phyloP scores from a whole-genome alignment of 2,113 vertebrate genomes.

The Petrocephalus zakoni region DNA sequence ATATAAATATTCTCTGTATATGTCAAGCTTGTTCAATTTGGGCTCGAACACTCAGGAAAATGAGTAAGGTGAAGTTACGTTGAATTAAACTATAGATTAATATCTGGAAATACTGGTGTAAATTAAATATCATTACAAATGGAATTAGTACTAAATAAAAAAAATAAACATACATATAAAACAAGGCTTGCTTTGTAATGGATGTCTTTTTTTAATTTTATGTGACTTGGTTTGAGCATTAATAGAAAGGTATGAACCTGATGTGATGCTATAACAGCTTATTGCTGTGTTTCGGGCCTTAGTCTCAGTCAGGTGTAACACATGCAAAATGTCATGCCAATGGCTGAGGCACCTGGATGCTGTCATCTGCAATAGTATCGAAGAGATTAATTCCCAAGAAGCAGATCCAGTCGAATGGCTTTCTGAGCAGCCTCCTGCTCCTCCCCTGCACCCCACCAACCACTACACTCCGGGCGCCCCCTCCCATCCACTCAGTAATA shows the following conservation, averaged over 20 bases:
- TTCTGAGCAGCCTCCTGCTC: not conserved
- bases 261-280: not conserved
- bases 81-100: not conserved
- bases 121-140: not conserved
- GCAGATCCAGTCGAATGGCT: not conserved
- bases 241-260: not conserved
- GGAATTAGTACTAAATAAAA: not conserved
- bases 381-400: conserved; percentile 10
- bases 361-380: not conserved
- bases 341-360: no score
- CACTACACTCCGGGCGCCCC: not conserved
- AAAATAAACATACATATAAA: not conserved
- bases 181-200: not conserved
- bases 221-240: not conserved
- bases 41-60: not conserved
- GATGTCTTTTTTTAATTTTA: not conserved
- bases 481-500: conserved; percentile 9
- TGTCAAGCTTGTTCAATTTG: not conserved
- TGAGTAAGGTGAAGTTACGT: not conserved
- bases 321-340: not conserved
- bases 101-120: not conserved
- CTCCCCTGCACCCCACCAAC: not conserved
- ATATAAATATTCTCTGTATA: not conserved
- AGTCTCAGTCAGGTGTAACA: not conserved
- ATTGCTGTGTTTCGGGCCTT: not conserved